phyloP scores from a whole-genome alignment of 2,888 invertebrate species.

The Acrocyrtus sp. region DNA sequence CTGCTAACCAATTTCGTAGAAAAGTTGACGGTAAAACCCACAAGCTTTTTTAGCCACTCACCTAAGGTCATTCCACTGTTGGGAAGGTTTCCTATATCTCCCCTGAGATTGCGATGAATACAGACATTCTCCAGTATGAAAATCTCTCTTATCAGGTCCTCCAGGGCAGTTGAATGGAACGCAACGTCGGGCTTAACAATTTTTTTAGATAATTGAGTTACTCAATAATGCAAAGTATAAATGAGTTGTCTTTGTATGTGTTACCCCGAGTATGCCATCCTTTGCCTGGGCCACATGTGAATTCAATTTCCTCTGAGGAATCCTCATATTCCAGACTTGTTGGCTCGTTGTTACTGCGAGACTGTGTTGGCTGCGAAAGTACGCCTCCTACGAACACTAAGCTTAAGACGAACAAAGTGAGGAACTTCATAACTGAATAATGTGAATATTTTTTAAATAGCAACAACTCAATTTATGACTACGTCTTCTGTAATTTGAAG shows the following conservation, averaged over 20 bases:
- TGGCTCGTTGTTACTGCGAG: not conserved
- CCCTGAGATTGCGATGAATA: slow-evolving; percentile 24
- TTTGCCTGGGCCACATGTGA: slow-evolving; percentile 46
- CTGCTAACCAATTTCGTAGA: no score
- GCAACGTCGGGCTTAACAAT: slow-evolving; percentile 48
- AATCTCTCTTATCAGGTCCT: slow-evolving; percentile 44
- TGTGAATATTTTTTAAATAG: no score
- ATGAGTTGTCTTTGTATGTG: no score
- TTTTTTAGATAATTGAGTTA: no score
- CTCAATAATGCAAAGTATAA: no score
- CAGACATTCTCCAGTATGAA: slow-evolving; percentile 51
- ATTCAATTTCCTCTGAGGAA: slow-evolving; percentile 42
- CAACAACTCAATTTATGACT: no score
- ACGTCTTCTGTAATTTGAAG: no score
- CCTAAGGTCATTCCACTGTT: slow-evolving; percentile 45
- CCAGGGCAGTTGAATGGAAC: slow-evolving; percentile 47
- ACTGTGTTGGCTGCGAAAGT: slow-evolving; percentile 30
- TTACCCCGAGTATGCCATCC: slow-evolving; percentile 46
- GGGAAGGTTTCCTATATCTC: slow-evolving; percentile 22
- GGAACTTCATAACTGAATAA: no score
- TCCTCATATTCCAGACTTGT: slow-evolving; percentile 16
- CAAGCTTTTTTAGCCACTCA: slow-evolving; percentile 1
- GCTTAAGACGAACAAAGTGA: no score
- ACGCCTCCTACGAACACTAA: no score
- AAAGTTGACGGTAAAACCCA: not conserved